Evolutionary conservation across 2,797 vertebrate species (phyloP).

Genomic region (Cuniculus paca): DNA sequence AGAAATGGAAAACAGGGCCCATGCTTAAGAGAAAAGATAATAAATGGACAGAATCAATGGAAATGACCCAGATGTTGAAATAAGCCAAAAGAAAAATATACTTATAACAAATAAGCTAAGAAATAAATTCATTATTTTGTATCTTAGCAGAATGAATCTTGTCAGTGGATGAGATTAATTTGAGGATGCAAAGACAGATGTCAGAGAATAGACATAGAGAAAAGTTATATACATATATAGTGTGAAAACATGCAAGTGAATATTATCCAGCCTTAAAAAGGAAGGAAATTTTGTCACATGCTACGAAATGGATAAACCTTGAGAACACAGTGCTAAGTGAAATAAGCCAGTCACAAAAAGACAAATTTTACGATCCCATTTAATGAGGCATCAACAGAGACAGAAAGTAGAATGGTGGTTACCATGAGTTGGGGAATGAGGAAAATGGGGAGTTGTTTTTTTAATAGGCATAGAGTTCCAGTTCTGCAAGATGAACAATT

Average conservation of each 20-base stretch:
- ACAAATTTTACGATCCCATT: not conserved
- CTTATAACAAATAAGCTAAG: slow-evolving; percentile 39
- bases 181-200: slow-evolving; percentile 54
- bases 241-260: not conserved
- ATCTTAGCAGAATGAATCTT: slow-evolving; percentile 50
- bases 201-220: not conserved
- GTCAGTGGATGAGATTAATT: slow-evolving; percentile 47
- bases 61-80: not conserved
- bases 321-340: slow-evolving; percentile 28
- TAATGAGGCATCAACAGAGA: slow-evolving; percentile 45
- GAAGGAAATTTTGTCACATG: slow-evolving; percentile 35
- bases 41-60: slow-evolving; percentile 46
- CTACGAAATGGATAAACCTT: not conserved
- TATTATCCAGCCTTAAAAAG: slow-evolving; percentile 57
- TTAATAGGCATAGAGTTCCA: slow-evolving; percentile 13
- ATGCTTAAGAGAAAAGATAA: slow-evolving; percentile 54
- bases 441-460: not conserved
- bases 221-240: not conserved
- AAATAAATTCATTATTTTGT: slow-evolving; percentile 31
- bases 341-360: slow-evolving; percentile 55
- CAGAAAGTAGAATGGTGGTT: slow-evolving; percentile 20
- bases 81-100: slow-evolving; percentile 42
- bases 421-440: not conserved
- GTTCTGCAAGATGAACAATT: slow-evolving; percentile 39
- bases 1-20: slow-evolving; percentile 52